Conservation (phyloP, 2,888 invertebrate genomes). For the Xestoiulus laeticollis region DNA sequence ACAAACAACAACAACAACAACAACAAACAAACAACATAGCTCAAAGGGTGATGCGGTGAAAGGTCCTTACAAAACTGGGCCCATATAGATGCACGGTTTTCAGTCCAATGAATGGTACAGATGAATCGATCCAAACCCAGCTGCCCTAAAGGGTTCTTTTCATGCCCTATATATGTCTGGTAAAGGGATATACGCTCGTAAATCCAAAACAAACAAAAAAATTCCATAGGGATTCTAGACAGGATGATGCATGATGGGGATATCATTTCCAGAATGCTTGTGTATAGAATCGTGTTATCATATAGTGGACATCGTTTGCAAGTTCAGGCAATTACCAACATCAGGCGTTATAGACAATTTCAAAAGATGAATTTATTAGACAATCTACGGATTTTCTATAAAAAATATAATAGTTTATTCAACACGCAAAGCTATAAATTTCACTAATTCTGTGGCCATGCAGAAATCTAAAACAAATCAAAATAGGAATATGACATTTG, state of each 20-base stretch:
- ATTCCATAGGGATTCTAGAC: background rate
- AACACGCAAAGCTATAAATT: no score
- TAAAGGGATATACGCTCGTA: background rate
- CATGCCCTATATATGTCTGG: background rate
- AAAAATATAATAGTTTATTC: no score
- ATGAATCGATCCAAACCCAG: background rate
- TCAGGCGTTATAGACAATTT: no score
- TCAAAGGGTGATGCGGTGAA: background rate
- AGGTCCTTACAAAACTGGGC: background rate
- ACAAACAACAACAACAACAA: background rate
- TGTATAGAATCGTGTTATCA: no score
- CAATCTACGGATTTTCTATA: no score
- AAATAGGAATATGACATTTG: no score
- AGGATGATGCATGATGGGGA: background rate
- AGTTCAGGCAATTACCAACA: no score
- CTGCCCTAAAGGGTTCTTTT: background rate
- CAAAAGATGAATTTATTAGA: no score
- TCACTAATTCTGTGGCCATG: no score
- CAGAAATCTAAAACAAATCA: no score
- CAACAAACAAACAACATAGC: background rate
- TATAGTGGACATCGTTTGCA: no score
- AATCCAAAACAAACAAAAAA: background rate
- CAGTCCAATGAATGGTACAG: background rate
- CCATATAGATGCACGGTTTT: background rate
- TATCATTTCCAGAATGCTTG: no score